A percentile compares a stretch with the other conserved stretches of the same genome.
Conservation (phyloP, 2,113 vertebrate species). For the Alligator mississippiensis region DNA sequence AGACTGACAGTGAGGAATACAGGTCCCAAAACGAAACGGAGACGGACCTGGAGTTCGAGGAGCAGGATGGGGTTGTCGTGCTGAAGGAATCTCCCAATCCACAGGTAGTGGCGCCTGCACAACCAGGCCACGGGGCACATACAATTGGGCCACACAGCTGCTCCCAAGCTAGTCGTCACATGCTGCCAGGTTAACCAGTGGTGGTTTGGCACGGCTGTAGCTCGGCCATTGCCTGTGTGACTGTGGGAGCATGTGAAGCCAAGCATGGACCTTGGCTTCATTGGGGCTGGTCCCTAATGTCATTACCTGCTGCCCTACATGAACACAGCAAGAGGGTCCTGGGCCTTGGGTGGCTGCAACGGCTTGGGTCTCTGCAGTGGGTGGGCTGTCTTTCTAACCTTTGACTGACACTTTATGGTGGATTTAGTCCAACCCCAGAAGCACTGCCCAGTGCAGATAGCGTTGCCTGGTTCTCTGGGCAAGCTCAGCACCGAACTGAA, state of each 20-base stretch:
- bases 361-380: neutral
- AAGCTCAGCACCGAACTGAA: neutral
- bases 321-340: neutral
- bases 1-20: constrained; percentile 84
- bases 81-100: constrained; percentile 29
- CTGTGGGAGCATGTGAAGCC: neutral
- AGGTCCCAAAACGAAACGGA: constrained; percentile 81
- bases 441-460: too few relatives aligned
- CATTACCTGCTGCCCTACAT: neutral
- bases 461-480: neutral
- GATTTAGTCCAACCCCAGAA: rapidly evolving
- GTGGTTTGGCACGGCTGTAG: rapidly evolving
- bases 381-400: neutral
- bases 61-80: neutral
- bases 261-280: neutral
- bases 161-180: rapidly evolving
- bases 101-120: neutral
- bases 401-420: neutral
- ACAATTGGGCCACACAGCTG: too few relatives aligned
- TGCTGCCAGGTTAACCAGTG: rapidly evolving
- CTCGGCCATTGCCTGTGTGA: too few relatives aligned
- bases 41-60: constrained; percentile 79
- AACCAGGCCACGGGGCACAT: rapidly evolving
- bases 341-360: neutral
- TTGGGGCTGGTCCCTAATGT: neutral